Base-by-base conservation (phyloP, 1,140 invertebrate genomes). In the Ips typographus region DNA sequence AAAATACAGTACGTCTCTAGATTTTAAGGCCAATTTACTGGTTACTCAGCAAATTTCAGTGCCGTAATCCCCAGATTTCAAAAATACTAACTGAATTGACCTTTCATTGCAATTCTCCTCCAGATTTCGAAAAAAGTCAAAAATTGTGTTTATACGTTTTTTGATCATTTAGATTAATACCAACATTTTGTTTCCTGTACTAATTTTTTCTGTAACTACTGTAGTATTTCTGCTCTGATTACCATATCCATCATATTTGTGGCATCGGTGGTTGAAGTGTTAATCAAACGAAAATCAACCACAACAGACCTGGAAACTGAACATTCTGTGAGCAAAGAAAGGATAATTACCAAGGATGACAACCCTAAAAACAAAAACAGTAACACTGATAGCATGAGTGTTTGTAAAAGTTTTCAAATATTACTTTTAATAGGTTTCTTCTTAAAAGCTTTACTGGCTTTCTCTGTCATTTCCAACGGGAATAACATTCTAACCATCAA, bases 401-500 rank as follows among this genome's bases (percentile, higher is more conserved):
- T 47, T 47, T 38, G 36, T 22, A 56, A 56, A 2, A 2, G 38
- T 37, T 36, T 2, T 1, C 38, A 1, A 56, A 2, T 36, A 22
- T 2, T 22, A 39, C 2, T 49, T 44, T 38, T 47, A 47, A 5
- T 65, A 84, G 83, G 77, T 60, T 49, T 82, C 7, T 75, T 77
- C 59, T 70, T 83, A 7, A 78, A 78, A 65, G 5, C 84, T 2
- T 70, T 85, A 1, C 67, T 85, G 3, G 83, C 79, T 69, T 85
- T 85, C 73, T 83, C 83, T 8, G 76, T 83, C 40, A 74, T 82
- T 42, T 78, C 79, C 1, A 90, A 90, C 77, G 86, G 86, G 4
- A 83, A 83, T 71, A 88, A 86, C 74, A 84, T 84, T 47, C 71
- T 90, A 2, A 85, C 84, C 59, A 84, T 87, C 1, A 85, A 87